A percentile compares a stretch with the other conserved stretches of the same genome.
phyloP scores from a whole-genome alignment of 2,113 vertebrate genomes.

The Thinocorus orbignyianus region DNA sequence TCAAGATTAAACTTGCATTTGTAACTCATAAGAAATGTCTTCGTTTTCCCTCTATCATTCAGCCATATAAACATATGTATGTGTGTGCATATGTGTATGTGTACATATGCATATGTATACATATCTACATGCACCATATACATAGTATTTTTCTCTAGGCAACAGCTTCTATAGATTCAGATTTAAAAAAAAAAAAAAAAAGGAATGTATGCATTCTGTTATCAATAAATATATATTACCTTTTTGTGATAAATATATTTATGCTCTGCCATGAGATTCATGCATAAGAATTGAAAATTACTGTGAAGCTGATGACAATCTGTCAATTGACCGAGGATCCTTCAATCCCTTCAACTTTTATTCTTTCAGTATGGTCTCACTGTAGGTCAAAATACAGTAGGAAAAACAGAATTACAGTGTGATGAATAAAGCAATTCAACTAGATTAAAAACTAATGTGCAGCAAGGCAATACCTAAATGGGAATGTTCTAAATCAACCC shows the following conservation, averaged over 20 bases:
- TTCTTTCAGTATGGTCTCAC: conserved; percentile 1
- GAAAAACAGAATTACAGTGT: conserved; percentile 9
- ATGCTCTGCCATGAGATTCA: conserved; percentile 50
- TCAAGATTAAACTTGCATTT: conserved; percentile 59
- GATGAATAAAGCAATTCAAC: conserved; percentile 2
- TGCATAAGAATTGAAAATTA: conserved; percentile 74
- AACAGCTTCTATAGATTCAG: not conserved
- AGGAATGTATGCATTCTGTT: not conserved
- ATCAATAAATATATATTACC: conserved; percentile 48
- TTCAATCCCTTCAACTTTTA: not conserved
- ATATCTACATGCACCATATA: not conserved
- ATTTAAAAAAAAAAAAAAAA: conserved; percentile 10
- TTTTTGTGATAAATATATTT: conserved; percentile 67
- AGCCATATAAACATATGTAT: not conserved
- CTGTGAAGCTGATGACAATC: conserved; percentile 8
- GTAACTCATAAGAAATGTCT: conserved; percentile 58
- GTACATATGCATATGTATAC: not conserved
- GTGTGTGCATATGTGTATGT: not conserved
- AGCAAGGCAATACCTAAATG: not conserved
- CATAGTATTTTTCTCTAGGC: conserved; percentile 36
- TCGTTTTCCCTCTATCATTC: not conserved
- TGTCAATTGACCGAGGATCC: conserved; percentile 44
- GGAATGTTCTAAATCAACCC: conserved; percentile 50
- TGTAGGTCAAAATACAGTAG: conserved; percentile 50
- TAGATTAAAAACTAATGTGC: conserved; percentile 22